Evolutionary conservation across 2,888 invertebrate genomes (phyloP).

Genomic region (Acanthosepion esculentum): DNA sequence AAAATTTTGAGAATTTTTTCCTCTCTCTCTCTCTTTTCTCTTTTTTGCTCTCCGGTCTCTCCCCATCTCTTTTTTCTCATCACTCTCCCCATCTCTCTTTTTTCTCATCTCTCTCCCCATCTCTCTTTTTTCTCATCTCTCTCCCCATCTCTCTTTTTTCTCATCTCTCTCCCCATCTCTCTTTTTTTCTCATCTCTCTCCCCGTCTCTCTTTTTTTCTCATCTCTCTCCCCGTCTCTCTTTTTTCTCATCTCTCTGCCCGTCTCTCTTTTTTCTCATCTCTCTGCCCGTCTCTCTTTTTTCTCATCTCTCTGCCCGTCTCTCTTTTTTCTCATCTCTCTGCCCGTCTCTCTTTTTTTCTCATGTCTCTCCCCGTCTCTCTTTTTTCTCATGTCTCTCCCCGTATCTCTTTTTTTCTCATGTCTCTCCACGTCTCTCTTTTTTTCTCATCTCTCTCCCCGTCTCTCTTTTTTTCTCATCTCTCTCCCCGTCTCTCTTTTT

Average conservation of each 20-base stretch:
- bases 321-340: neutral
- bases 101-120: no score
- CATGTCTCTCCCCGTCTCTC: no score
- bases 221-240: neutral
- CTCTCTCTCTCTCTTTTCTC: neutral
- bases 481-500: no score
- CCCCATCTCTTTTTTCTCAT: no score
- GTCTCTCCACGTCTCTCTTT: no score
- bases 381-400: neutral
- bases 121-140: neutral
- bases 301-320: neutral
- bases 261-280: neutral
- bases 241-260: neutral
- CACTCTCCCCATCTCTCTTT: no score
- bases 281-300: neutral
- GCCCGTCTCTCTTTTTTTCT: no score
- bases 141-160: neutral
- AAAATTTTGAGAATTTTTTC: neutral
- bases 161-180: neutral
- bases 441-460: no score
- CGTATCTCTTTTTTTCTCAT: neutral
- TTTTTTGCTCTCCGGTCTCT: neutral
- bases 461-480: no score
- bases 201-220: neutral
- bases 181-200: neutral